phyloP scores from a whole-genome alignment of 2,888 invertebrate species.

The Ichneumoninae sp. region DNA sequence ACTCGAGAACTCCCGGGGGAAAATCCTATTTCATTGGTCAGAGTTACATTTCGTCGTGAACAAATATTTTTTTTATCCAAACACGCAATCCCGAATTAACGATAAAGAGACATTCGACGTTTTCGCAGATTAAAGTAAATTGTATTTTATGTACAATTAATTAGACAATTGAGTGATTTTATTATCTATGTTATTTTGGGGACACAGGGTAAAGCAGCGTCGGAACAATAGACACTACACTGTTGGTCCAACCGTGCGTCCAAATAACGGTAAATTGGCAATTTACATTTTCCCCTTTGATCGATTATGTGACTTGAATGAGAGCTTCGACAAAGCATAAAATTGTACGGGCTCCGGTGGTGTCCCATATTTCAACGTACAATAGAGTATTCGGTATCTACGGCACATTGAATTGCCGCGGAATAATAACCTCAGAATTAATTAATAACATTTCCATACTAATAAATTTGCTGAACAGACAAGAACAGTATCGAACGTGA shows the following conservation, averaged over 20 bases:
- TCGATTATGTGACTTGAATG: neutral
- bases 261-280: neutral
- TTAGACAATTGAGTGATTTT: no score
- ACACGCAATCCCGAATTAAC: no score
- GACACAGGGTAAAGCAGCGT: no score
- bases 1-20: neutral
- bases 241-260: no score
- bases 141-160: no score
- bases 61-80: no score
- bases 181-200: no score
- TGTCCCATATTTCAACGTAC: neutral
- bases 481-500: neutral
- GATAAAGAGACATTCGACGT: no score
- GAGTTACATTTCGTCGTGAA: no score
- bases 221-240: no score
- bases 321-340: neutral
- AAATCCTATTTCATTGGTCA: no score
- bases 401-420: neutral
- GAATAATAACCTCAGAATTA: neutral
- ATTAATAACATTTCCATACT: conserved; percentile 2
- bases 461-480: neutral
- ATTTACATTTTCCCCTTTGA: neutral
- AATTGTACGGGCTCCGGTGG: neutral
- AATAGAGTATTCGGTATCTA: neutral
- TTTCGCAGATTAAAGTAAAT: no score